Base-by-base conservation (phyloP, 2,113 vertebrate genomes). In the Tetrao urogallus region DNA sequence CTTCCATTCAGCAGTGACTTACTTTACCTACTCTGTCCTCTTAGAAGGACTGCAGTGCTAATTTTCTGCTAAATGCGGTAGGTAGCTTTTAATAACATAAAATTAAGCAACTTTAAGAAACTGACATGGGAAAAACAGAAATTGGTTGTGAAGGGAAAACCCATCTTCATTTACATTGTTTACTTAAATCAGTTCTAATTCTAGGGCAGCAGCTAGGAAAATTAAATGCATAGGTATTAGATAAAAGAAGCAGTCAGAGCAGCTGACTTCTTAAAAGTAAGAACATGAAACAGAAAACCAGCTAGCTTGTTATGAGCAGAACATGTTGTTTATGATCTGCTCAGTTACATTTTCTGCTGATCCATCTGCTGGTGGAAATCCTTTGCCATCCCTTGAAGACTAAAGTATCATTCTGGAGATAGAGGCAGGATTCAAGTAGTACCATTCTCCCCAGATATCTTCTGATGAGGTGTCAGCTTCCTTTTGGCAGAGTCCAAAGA, bases 391-490 rank as follows among this genome's bases (percentile, higher is more conserved):
- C 58, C 76, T 92, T 54, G 36, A 61, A 82, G 91, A 82, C 93
- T 72, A 84, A 95, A 95, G 83, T 95, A 91, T 91, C 82, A 65
- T 93, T 88, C 90, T 76, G 79, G 72, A 94, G 93, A 95, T 78
- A 93, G 89, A 94, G 73, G 52, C 86, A 91, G 88, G 91, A 79
- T 86, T 94, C 89, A 94, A 75, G 88, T 93, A 86, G 94, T 96
- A 94, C 94, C 91, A 90, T 95, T 94, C 95, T 94, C 95, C 80
- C 57, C 52, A 81, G 93, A 80, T 96, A 96, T 95, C 94, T 97
- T 76, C 93, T 94, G 95, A 97, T 97, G 96, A 97, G 93, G 95
- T 97, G 96, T 97, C 86, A 86, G 90, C 90, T 94, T 96, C 93
- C 93, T 96, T 96, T 96, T 97, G 95, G 96, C 95, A 93, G 90